phyloP scores from a whole-genome alignment of 2,797 vertebrate genomes.

The Ispidina lecontei region DNA sequence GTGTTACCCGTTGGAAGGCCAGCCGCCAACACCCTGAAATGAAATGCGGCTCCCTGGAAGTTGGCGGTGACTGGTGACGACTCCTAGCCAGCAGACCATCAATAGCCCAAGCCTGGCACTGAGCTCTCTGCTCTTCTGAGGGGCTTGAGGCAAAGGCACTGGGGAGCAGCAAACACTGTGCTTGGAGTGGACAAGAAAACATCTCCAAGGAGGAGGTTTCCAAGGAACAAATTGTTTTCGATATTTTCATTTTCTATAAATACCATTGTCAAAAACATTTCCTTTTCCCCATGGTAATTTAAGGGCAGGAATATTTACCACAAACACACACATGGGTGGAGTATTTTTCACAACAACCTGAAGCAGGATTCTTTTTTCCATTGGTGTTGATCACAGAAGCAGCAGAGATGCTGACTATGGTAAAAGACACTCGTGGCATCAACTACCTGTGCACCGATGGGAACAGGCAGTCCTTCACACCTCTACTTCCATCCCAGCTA shows the following conservation, averaged over 20 bases:
- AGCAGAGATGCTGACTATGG: not conserved
- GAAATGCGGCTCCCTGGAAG: rapidly evolving
- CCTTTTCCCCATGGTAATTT: not conserved
- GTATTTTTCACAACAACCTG: not conserved
- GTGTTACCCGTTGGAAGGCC: rapidly evolving
- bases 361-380: rapidly evolving
- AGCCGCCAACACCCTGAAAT: not conserved
- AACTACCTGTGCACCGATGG: rapidly evolving
- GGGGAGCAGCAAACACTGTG: not conserved
- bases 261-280: not conserved
- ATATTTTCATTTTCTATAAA: not conserved
- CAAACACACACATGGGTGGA: rapidly evolving
- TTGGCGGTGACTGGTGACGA: rapidly evolving
- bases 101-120: rapidly evolving
- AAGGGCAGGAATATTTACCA: not conserved
- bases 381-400: not conserved
- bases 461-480: not conserved
- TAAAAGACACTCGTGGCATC: not conserved
- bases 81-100: rapidly evolving
- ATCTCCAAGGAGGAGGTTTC: not conserved
- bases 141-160: rapidly evolving
- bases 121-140: rapidly evolving
- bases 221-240: not conserved
- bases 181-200: not conserved
- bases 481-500: not conserved